Percentiles rank a stretch among this genome's conserved stretches.
Conservation (phyloP, 1,140 invertebrate species). For the Bathynomus jamesi region DNA sequence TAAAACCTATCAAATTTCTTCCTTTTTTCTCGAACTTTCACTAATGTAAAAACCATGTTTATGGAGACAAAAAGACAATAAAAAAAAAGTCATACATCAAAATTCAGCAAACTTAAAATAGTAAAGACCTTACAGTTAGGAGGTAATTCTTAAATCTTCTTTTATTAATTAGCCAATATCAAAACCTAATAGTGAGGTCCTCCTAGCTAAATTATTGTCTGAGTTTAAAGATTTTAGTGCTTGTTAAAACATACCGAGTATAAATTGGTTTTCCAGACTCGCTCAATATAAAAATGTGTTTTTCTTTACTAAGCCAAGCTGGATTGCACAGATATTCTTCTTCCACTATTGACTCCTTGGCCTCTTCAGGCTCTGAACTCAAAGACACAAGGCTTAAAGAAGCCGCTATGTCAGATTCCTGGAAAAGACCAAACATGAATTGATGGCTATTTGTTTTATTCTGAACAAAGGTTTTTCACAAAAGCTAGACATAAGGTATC, state of each 20-base stretch:
- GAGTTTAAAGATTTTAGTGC: too few species aligned
- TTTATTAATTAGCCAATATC: neutral
- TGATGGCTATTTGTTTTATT: too few species aligned
- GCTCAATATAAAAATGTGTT: constrained; percentile 90
- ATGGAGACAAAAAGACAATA: neutral
- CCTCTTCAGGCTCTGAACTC: neutral
- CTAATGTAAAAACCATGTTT: too few species aligned
- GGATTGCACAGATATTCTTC: constrained; percentile 43
- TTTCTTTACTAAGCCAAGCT: constrained; percentile 70
- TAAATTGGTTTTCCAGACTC: constrained; percentile 94
- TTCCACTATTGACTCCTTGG: neutral
- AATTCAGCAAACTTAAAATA: neutral
- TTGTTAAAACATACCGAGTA: constrained; percentile 68
- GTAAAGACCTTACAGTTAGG: neutral
- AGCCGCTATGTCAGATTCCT: neutral
- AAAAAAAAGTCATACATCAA: neutral
- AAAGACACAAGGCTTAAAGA: neutral
- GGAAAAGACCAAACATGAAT: too few species aligned
- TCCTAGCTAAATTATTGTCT: too few species aligned
- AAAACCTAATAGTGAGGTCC: constrained; percentile 7
- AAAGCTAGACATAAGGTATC: neutral
- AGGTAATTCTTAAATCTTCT: neutral
- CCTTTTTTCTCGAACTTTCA: too few species aligned
- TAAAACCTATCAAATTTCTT: too few species aligned
- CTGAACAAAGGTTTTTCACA: too few species aligned